A percentile compares a stretch with the other conserved stretches of the same genome.
Conservation (phyloP, 1,140 invertebrate genomes). For the Drosophila seguyi region DNA sequence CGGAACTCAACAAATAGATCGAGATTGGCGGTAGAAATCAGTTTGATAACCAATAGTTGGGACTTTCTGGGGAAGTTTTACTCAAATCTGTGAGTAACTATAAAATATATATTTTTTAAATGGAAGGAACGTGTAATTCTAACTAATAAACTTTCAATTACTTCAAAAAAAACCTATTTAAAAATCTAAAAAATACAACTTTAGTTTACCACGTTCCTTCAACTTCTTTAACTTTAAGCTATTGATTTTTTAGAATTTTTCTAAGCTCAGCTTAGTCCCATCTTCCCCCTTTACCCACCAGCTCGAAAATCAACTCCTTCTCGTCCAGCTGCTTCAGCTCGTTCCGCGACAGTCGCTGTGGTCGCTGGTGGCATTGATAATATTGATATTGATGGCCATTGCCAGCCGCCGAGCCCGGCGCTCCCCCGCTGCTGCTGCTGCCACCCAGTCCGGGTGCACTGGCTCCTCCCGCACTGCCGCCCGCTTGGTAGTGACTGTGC, state of each 20-base stretch:
- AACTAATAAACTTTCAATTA: too few relatives aligned
- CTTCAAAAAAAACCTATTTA: not conserved
- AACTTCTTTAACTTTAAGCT: not conserved
- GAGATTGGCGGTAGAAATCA: constrained; percentile 49
- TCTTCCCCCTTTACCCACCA: constrained; percentile 87
- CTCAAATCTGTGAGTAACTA: not conserved
- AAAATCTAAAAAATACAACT: not conserved
- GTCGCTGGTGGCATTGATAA: constrained; percentile 85
- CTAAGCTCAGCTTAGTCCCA: not conserved
- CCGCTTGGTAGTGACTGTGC: constrained; percentile 71
- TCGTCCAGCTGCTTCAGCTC: constrained; percentile 96
- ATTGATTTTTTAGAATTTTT: not conserved
- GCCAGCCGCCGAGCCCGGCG: not conserved
- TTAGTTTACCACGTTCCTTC: not conserved
- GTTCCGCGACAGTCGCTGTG: constrained; percentile 91
- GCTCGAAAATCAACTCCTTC: constrained; percentile 97
- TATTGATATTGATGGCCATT: constrained; percentile 63
- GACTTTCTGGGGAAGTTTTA: constrained; percentile 13
- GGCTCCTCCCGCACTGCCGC: constrained; percentile 9
- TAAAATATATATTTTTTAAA: too few relatives aligned
- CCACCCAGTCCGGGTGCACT: constrained; percentile 2
- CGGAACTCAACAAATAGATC: constrained; percentile 39
- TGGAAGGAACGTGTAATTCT: not conserved
- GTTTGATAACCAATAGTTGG: constrained; percentile 22
- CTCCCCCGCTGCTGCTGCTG: not conserved